Evolutionary conservation across 1,140 invertebrate species (phyloP).

Genomic region (Lepidotrigona ventralis): DNA sequence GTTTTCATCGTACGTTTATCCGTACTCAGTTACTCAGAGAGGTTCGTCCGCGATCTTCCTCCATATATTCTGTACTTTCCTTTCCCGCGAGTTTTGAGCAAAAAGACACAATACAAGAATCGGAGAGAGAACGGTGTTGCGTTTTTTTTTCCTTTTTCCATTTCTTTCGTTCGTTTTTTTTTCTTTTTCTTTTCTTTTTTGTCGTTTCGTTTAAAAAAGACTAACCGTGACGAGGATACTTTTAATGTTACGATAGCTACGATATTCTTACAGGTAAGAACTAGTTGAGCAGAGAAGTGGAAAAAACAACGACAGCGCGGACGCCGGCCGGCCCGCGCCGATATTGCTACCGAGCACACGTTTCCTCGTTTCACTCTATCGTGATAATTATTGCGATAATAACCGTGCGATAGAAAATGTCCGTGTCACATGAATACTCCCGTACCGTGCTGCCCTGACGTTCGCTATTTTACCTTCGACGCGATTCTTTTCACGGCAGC

Average conservation of each 20-base stretch:
- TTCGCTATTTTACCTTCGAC: not conserved
- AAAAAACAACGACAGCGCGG: conserved; percentile 64
- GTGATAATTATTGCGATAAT: conserved; percentile 64
- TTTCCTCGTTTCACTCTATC: conserved; percentile 43
- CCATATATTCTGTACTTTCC: not conserved
- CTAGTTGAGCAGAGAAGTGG: conserved; percentile 74
- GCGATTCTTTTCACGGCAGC: not conserved
- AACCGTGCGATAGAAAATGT: conserved; percentile 56
- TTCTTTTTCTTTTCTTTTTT: not conserved
- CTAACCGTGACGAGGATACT: conserved; percentile 51
- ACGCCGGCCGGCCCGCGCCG: conserved; percentile 28
- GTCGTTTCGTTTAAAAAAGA: conserved; percentile 50
- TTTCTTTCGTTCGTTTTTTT: too few relatives aligned
- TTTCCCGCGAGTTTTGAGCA: conserved; percentile 4
- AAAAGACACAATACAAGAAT: conserved; percentile 53
- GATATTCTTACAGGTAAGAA: conserved; percentile 59
- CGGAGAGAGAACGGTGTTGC: conserved; percentile 47
- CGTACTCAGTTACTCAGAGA: conserved; percentile 11
- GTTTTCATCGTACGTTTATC: not conserved
- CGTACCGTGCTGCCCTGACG: not conserved
- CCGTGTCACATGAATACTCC: conserved; percentile 43
- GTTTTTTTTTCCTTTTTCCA: not conserved
- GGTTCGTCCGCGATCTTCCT: conserved; percentile 29
- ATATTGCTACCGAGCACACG: conserved; percentile 61
- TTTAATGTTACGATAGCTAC: conserved; percentile 53